Conservation (phyloP, 2,888 invertebrate species). For the Camptogramma bilineatum region DNA sequence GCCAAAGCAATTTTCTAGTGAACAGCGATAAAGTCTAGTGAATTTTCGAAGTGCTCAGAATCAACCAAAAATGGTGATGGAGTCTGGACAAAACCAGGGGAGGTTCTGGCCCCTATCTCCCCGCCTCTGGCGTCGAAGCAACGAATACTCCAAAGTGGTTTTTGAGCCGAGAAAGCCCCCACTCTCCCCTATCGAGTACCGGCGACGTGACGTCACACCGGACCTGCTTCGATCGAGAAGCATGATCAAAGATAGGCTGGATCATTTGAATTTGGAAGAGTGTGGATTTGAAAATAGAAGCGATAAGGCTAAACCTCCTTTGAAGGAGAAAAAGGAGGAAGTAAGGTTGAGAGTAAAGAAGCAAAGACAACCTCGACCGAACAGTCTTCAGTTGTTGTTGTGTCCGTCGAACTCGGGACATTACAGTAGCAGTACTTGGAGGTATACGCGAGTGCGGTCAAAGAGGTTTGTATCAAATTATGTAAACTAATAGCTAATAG, state of each 20-base stretch:
- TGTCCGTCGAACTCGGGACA: constrained; percentile 80
- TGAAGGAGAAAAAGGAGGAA: constrained; percentile 60
- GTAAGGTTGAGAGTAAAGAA: constrained; percentile 75
- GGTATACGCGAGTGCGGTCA: constrained; percentile 77
- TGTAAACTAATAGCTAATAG: not conserved
- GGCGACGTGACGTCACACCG: constrained; percentile 62
- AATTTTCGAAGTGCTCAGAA: constrained; percentile 39
- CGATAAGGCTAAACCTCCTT: constrained; percentile 57
- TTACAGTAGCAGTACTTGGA: constrained; percentile 80
- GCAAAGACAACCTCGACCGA: constrained; percentile 75
- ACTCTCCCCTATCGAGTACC: constrained; percentile 69
- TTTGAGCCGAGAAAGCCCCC: constrained; percentile 78
- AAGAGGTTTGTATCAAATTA: constrained; percentile 65
- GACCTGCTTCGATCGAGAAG: constrained; percentile 70
- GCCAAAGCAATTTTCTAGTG: not conserved
- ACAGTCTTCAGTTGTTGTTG: constrained; percentile 76
- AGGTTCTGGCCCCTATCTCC: constrained; percentile 81
- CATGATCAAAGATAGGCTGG: constrained; percentile 67
- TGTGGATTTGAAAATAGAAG: constrained; percentile 56
- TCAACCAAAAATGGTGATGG: constrained; percentile 78
- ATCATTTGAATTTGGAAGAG: constrained; percentile 71
- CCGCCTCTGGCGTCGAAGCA: constrained; percentile 78
- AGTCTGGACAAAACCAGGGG: constrained; percentile 72
- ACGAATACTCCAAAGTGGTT: constrained; percentile 79
- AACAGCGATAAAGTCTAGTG: constrained; percentile 64